Evolutionary conservation across 1,140 invertebrate genomes (phyloP), one percentile per base, ranked within the genome.

Genomic region (Ceratina australensis): DNA sequence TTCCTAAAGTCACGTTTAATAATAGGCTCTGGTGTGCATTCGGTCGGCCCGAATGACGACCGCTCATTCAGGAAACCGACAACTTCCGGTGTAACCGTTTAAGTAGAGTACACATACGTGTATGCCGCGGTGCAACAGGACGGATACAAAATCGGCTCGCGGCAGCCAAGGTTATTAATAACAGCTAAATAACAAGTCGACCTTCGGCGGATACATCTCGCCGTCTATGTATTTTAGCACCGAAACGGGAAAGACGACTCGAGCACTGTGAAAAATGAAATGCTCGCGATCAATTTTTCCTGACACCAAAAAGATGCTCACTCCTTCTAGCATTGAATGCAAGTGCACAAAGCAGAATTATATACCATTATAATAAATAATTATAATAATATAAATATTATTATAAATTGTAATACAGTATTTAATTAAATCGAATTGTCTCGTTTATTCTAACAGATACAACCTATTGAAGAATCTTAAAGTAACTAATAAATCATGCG

Each of bases 121-220:
- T 71, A 60, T 60, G 26, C 26, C n/a, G 13, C 42, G 56, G 42
- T 2, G 22, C 42, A 26, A 33, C 65, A 56, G 33, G 33, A 42
- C 65, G 18, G 26, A 20, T 2, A 68, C 18, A 24, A 68, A 68
- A 54, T 68, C 26, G 22, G 16, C 49, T n/a, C 18, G 52, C 50
- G 69, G 59, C 57, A 61, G 69, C 81, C 54, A 60, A 20, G 69
- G 20, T 69, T 84, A 83, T 80, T 84, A 84, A 84, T 84, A 68
- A 72, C 72, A 42, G 54, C 72, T 63, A 73, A 72, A 83, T 83
- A 66, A 69, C 67, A 77, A 42, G 61, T 72, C 47, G 67, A n/a
- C 81, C 82, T 84, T 84, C 72, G 26, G 54, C 50, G 57, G 61
- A 18, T 56, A 47, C 42, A 22, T 50, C 28, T 47, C 49, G 33